Base-by-base conservation (phyloP, 2,888 invertebrate genomes). In the Stomorhina lunata region DNA sequence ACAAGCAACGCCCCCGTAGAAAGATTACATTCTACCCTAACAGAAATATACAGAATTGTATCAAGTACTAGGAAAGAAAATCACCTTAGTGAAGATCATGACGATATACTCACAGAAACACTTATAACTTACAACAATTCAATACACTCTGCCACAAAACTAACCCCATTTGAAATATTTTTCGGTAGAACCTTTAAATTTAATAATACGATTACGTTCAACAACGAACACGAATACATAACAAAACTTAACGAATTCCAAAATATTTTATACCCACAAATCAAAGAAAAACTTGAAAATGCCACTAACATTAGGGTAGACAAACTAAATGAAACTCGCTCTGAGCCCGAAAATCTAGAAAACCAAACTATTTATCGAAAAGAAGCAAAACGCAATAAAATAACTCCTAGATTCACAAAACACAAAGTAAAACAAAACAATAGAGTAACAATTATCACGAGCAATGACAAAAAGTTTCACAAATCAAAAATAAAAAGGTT, bases 11-110 rank as follows among this genome's bases (percentile, higher is more conserved):
- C 61, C n/a, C 61, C 40, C n/a, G 61, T 40, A 3, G 61, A 66
- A 66, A 50, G 34, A 27, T 12, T 66, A 10, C 50, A 37, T 5
- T 66, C 50, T n/a, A 66, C 66, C 6, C 27, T 83, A n/a, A 81
- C 73, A 1, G 71, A 81, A 66, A 81, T 81, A 45, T 59, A 81
- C 3, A 53, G 76, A 48, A 68, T 69, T 61, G n/a, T 69, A 55
- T 29, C 0, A 40, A 25, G 9, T 40, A 57, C 29, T 45, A 29
- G 55, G 12, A 59, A 73, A 34, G 48, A 66, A 61, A 73, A 53
- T 7, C n/a, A 50, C 6, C 61, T 61, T 34, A 37, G 7, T 5
- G n/a, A 53, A 6, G 37, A 57, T 9, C 77, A 77, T 45, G 48
- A 59, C 10, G 59, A 65, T 22, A 72, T 65, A 12, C 27, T 80